A percentile compares a stretch with the other conserved stretches of the same genome.
These are phyloP conservation scores for Tamandua tetradactyla DNA, from an alignment of 2,797 vertebrate genomes.

Conservation along the genomic window DNA sequence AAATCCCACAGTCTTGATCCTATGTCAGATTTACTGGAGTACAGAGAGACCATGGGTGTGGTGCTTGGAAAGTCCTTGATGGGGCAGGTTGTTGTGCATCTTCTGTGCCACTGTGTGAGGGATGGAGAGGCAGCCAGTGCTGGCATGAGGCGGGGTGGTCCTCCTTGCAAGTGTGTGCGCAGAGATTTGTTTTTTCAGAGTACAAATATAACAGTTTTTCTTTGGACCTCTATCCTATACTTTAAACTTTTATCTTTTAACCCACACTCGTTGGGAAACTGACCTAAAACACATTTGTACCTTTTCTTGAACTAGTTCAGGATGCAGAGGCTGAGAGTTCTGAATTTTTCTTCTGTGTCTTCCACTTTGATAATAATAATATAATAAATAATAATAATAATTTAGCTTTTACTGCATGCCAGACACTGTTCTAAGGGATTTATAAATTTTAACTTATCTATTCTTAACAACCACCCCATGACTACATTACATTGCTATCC, in stretches of 20 bases:
- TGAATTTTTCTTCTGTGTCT: slow-evolving; percentile 30
- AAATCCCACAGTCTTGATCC: background rate
- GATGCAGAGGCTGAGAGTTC: background rate
- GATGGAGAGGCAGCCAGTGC: background rate
- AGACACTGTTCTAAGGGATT: background rate
- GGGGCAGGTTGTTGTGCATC: background rate
- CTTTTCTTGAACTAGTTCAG: background rate
- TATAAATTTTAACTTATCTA: background rate
- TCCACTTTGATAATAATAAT: slow-evolving; percentile 1
- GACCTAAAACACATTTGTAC: background rate
- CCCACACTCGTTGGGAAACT: background rate
- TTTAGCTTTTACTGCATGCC: background rate
- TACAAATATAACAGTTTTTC: background rate
- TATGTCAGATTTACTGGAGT: background rate
- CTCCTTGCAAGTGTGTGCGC: background rate
- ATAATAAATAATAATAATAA: background rate
- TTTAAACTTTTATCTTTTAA: slow-evolving; percentile 54
- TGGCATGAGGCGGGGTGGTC: background rate
- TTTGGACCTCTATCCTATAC: background rate
- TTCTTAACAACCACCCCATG: background rate
- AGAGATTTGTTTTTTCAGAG: background rate
- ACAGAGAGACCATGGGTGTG: background rate
- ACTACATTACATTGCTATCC: background rate
- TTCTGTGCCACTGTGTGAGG: background rate
- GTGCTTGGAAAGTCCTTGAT: background rate